Percentiles rank a stretch among this genome's conserved stretches.
Conservation (phyloP, 2,888 invertebrate genomes). For the Papilio elwesi region DNA sequence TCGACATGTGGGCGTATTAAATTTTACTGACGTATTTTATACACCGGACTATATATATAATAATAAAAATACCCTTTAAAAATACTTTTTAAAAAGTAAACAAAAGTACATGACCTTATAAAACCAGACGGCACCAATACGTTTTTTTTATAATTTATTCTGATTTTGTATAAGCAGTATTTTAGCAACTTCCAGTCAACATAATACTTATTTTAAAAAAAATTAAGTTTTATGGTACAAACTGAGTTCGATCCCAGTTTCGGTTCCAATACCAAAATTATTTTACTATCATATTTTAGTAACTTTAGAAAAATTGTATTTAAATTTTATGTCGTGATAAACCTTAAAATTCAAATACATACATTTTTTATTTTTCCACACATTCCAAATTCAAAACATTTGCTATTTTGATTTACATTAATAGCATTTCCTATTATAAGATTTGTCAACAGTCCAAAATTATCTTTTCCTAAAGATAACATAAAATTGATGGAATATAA, state of each 20-base stretch:
- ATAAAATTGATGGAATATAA: constrained; percentile 31
- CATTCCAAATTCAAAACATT: too few relatives aligned
- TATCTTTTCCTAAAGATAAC: constrained; percentile 18
- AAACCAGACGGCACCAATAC: constrained; percentile 5
- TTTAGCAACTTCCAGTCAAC: not conserved
- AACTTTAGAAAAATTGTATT: too few relatives aligned
- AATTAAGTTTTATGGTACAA: not conserved
- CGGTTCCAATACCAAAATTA: not conserved
- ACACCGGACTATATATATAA: not conserved
- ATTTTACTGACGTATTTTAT: not conserved
- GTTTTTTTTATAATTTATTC: not conserved
- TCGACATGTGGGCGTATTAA: constrained; percentile 6
- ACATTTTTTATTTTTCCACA: too few relatives aligned
- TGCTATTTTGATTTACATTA: too few relatives aligned
- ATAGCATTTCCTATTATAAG: not conserved
- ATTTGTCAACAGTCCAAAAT: constrained; percentile 8
- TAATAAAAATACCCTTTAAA: not conserved
- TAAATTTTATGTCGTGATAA: too few relatives aligned
- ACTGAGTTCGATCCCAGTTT: not conserved
- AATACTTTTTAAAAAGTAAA: constrained; percentile 1
- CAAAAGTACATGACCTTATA: constrained; percentile 13
- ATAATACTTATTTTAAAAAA: not conserved
- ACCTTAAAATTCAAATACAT: too few relatives aligned
- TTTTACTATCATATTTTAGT: not conserved
- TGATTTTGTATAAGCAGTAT: constrained; percentile 2